Base-by-base conservation (phyloP, 2,888 invertebrate genomes). In the Escarpia spicata region DNA sequence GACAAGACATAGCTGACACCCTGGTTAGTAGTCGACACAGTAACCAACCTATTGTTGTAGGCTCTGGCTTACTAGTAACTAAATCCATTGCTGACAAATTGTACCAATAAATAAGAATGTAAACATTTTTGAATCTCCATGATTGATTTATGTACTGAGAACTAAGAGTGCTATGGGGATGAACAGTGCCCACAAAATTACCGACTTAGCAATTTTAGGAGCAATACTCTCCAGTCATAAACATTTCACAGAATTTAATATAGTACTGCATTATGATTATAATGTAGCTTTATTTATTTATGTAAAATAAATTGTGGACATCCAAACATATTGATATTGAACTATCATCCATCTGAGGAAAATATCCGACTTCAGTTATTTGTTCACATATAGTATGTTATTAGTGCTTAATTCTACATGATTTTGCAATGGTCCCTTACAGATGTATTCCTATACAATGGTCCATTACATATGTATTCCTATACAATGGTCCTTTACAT, bases 1-100 rank as follows among this genome's bases (percentile, higher is more conserved):
- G 98, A 93, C 98, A 98, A 96, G 98, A 98, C 95, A 98, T 98
- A 93, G 98, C 94, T 10, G 94, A 94, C 91, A 98, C 98, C 91
- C 97, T 98, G 97, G 98, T 98, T 95, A 97, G 97, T 90, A 44
- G 12, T 92, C 43, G 3, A 26, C 19, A 75, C 19, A 26, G n/a
- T 26, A 15, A 26, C 19, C 3, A 3, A 19, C n/a, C 19, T 75
- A 26, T 75, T 26, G n/a, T n/a, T 52, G 9, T 12, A 52, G 9
- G 52, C 52, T 12, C 9, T 52, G 12, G 3, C 52, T 52, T 52
- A 52, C 52, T 52, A 52, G 52, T 75, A 75, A 75, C 75, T 75
- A 26, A 75, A 75, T 26, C 3, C 15, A 75, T 19, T 75, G 26
- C 52, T 8, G 52, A 52, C 15, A 26, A 19, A 75, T 75, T 19